Evolutionary conservation across 92 coral and sea anemone species (phyloP), one percentile per base, ranked within the genome.

Genomic region (Chrysogorgia sp.): DNA sequence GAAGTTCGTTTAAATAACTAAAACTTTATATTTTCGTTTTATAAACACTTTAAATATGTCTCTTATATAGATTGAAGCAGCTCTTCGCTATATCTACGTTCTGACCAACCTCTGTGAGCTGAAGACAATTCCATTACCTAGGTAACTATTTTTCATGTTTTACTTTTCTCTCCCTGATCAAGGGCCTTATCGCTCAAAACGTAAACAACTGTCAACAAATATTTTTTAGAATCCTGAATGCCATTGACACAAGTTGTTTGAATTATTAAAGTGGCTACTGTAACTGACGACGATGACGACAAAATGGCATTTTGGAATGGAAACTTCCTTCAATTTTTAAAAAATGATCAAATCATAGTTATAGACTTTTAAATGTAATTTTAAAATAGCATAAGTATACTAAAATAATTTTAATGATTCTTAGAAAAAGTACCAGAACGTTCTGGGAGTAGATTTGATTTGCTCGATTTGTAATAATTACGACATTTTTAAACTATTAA

Each of bases 91-190:
- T 62, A 85, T 96, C 21, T 87, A 89, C 69, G 90, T 88, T 10
- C 85, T 96, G 32, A 88, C 97, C 24, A 96, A 96, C 56, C 61
- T 96, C 68, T 96, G 99, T 59, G 99, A 92, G 81, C 89, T 88
- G 74, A 81, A 75, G 74, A 77, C 75, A 19, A 81, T 96, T 29
- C 85, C 96, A 28, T 55, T 82, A 31, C 57, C 87, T 10, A 76
- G 81, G 97, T 91, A 90, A 82, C 86, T 56, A 31, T 24, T 71
- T n/a, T n/a, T n/a, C n/a, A n/a, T n/a, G n/a, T n/a, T n/a, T n/a
- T n/a, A n/a, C n/a, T n/a, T n/a, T n/a, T n/a, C n/a, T n/a, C n/a
- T n/a, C n/a, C n/a, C n/a, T n/a, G n/a, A n/a, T n/a, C n/a, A n/a
- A n/a, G n/a, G n/a, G n/a, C n/a, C n/a, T n/a, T n/a, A n/a, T n/a